phyloP scores from a whole-genome alignment of 2,888 invertebrate genomes.

The Sminthurinus aureus region DNA sequence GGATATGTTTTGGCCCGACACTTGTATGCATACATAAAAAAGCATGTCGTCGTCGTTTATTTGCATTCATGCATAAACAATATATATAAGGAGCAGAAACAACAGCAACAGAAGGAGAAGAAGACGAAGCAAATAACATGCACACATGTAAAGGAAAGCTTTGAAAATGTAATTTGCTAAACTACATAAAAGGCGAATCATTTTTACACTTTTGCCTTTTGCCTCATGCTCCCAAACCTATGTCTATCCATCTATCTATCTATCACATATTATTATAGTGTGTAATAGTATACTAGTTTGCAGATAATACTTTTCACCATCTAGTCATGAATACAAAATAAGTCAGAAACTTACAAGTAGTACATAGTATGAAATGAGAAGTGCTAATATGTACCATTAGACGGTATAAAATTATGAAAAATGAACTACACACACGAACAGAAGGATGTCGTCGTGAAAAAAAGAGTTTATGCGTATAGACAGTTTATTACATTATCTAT shows the following conservation, averaged over 20 bases:
- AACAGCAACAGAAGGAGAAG: not conserved
- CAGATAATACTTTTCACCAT: no score
- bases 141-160: no score
- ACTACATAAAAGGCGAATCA: not conserved
- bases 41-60: conserved; percentile 25
- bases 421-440: not conserved
- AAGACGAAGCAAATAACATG: not conserved
- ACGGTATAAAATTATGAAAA: not conserved
- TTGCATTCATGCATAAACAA: conserved; percentile 39
- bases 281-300: not conserved
- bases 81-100: conserved; percentile 20
- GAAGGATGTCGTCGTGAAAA: not conserved
- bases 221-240: not conserved
- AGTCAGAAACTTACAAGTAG: no score
- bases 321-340: no score
- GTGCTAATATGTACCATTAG: not conserved
- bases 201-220: not conserved
- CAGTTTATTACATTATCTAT: not conserved
- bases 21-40: conserved; percentile 16
- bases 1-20: conserved; percentile 18
- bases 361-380: not conserved
- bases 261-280: not conserved
- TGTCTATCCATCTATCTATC: not conserved
- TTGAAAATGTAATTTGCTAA: not conserved
- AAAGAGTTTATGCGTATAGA: not conserved